Evolutionary conservation across 2,113 vertebrate species (phyloP), one percentile per base, ranked within the genome.

Genomic region (Tenebrosternarchus preto): DNA sequence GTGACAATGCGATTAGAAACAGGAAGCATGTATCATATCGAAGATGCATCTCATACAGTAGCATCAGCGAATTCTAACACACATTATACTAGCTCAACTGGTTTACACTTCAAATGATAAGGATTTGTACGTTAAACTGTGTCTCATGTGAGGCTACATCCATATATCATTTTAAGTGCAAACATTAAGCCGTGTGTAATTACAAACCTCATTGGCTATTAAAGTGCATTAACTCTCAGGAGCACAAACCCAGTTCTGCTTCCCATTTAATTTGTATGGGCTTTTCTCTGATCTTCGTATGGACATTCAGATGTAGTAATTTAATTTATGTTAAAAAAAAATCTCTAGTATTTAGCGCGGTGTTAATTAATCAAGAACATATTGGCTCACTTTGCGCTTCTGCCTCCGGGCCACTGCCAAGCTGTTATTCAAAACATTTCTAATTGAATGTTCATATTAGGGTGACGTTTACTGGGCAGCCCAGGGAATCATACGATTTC

Each of bases 351-450:
- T 81, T 83, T 87, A 59, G 82, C 60, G 29, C 31, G 82, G 53
- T 80, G 27, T 86, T 92, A 87, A 91, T 90, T 89, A 86, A 82
- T 68, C 17, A 60, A 76, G 25, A 76, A 72, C 19, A 36, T 27
- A 70, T 69, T 72, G 22, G 33, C 84, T 87, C 83, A 86, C 73
- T 86, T 70, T 85, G 24, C 77, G 75, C 78, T 33, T 4, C 15
- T 63, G 80, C 87, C 90, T 82, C 78, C 53, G 33, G 88, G 90
- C 88, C 0, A 66, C 29, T 59, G 50, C 70, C 27, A 67, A 66
- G 56, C 50, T 84, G 70, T 87, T 87, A 92, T 84, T 90, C 86
- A 88, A 90, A 84, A 87, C 77, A 83, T 53, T 11, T 77, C 75
- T 82, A 85, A 86, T 87, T 83, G 76, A 85, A 80, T 84, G 68